Evolutionary conservation across 1,140 invertebrate species (phyloP), one percentile per base, ranked within the genome.

Genomic region (Portunus trituberculatus): DNA sequence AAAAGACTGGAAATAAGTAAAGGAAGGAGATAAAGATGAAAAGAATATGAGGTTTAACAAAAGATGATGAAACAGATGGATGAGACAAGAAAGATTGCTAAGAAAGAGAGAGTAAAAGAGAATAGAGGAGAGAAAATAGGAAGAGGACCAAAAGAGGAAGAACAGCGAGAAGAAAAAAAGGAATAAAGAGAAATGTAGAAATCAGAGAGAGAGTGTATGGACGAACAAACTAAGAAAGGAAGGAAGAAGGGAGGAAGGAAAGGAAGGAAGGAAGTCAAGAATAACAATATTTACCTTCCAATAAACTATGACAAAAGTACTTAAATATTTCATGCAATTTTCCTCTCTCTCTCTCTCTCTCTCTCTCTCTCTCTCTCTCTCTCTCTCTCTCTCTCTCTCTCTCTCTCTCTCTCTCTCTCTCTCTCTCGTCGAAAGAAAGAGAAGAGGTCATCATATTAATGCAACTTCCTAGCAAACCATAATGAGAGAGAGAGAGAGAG

Each of bases 271-370:
- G 48, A 59, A 10, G 52, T 0, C 10, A 59, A 20, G 67, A n/a
- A 76, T 20, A n/a, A n/a, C 20, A n/a, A 12, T 25, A n/a, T 76
- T 76, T 76, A 20, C 1, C 6, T n/a, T n/a, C 4, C 67, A n/a
- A n/a, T n/a, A 76, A 76, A n/a, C 67, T 76, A 20, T 76, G 12
- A 76, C 39, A 39, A 0, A 1, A 8, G 6, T 76, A 76, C 67
- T 76, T n/a, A n/a, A n/a, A n/a, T 76, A 76, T 76, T n/a, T 76
- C 8, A 76, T n/a, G n/a, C 67, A 76, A 76, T 59, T 7, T 76
- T 25, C n/a, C 67, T 76, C 67, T 76, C 67, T 76, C 67, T 76
- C 67, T 45, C 87, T 45, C 87, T 46, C 87, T 45, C 32, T 88
- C 28, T 88, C 28, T 20, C 45, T 31, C 86, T 88, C 86, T 39